A percentile compares a stretch with the other conserved stretches of the same genome.
phyloP scores from a whole-genome alignment of 2,888 invertebrate species.

The Cantharis nigra region DNA sequence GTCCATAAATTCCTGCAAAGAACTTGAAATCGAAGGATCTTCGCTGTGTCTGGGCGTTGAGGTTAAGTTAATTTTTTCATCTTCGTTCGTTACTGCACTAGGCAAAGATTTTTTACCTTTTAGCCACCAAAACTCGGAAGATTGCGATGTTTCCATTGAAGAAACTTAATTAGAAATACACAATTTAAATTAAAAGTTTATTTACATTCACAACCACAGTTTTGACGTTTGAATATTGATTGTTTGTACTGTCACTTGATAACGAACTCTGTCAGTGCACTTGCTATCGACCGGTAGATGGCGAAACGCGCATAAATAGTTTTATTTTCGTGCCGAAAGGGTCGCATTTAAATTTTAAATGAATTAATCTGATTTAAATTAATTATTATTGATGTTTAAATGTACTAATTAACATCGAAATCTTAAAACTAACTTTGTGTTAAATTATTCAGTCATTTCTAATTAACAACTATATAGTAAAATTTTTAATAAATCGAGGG shows the following conservation, averaged over 20 bases:
- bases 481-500: no score
- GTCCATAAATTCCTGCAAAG: constrained; percentile 50
- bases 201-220: background rate
- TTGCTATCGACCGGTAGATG: background rate
- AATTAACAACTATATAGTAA: no score
- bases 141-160: constrained; percentile 45
- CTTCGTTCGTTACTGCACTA: constrained; percentile 33
- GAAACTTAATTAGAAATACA: background rate
- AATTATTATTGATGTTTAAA: background rate
- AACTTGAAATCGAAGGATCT: constrained; percentile 45
- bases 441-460: no score
- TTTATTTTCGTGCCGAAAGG: background rate
- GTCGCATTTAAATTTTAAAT: background rate
- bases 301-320: background rate
- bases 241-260: background rate
- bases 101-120: constrained; percentile 40
- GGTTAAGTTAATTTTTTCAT: constrained; percentile 20
- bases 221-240: background rate
- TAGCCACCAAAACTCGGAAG: constrained; percentile 50
- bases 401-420: background rate
- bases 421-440: background rate
- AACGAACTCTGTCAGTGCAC: background rate
- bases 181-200: background rate
- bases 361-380: background rate
- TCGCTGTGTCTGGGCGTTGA: constrained; percentile 21